Evolutionary conservation across 2,113 vertebrate species (phyloP), one percentile per base, ranked within the genome.

Genomic region (Sterna hirundo): DNA sequence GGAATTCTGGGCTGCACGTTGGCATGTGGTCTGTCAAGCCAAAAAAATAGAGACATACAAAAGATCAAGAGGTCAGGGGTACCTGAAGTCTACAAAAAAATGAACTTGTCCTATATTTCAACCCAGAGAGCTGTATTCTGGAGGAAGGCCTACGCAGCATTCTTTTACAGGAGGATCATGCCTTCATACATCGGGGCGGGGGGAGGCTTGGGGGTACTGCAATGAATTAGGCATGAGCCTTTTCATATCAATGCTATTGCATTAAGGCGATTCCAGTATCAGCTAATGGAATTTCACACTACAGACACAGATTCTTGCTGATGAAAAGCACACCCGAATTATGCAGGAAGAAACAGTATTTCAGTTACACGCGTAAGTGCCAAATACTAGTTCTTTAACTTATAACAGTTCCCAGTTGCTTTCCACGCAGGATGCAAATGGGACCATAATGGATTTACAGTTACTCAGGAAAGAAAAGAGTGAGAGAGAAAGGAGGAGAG

Each of bases 1-100:
- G 98, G 98, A 98, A 99, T 99, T 99, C 98, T 97, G 97, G 97
- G 92, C 96, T 97, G 96, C 96, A 98, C 58, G 22, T 97, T 99
- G 99, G 98, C 99, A 99, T 99, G 98, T 97, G 98, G 98, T 98
- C 98, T 99, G 98, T 99, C 99, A 99, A 98, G 97, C 98, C 96
- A 97, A 98, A 99, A 98, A 99, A 99, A 99, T 99, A 99, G 99
- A 99, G 99, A 99, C 98, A 98, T 99, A 97, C 92, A 98, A 98
- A 98, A 97, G 98, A 98, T 97, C 98, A 98, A 97, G 98, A 98
- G 99, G 98, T 99, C 98, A 98, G 97, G 96, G 98, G 98, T 98
- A 98, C 77, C 92, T 96, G 96, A 94, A 98, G 96, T 94, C 96
- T 96, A 91, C 93, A 92, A 95, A 96, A 96, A 96, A 93, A 94